Base-by-base conservation (phyloP, 2,113 vertebrate genomes). In the Oplegnathus fasciatus region DNA sequence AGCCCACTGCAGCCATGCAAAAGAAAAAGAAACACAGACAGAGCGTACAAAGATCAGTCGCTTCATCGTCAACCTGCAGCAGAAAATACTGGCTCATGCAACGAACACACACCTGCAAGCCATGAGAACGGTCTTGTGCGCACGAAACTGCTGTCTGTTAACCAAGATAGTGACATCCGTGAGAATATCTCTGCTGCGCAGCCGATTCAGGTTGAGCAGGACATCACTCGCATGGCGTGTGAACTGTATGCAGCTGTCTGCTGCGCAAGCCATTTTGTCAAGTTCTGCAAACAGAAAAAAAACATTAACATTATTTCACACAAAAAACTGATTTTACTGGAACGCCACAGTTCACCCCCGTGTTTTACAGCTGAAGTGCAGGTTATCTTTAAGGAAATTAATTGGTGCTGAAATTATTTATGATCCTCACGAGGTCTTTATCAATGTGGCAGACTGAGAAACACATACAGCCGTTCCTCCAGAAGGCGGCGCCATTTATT, bases 231-330 rank as follows among this genome's bases (percentile, higher is more conserved):
- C 98, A 0, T 99, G 98, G 80, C 98, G 97, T 3, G 98, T 99
- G 95, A 99, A 99, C 90, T 99, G 98, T 94, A 99, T 99, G 94
- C 98, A 99, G 95, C 98, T 98, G 95, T 99, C 98, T 86, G 97
- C 97, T 10, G 97, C 96, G 0, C 97, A 97, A 93, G 98, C 96
- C 98, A 99, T 99, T 92, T 95, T 90, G 94, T 96, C 91, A 88
- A 96, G 91, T 94, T 95, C 94, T 88, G 67, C 67, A 73, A 83
- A 70, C 3, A 85, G 9, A 64, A 17, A 70, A 65, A 57, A 69
- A 37, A 6, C 4, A 46, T 2, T 28, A 40, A 4, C 20, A 44
- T 90, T 86, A 78, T 77, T 81, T 40, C 11, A 54, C n/a, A n/a
- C 15, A 11, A 37, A 46, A 8, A 8, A 54, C 0, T 80, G 14